Evolutionary conservation across 2,797 vertebrate genomes (phyloP), one percentile per base, ranked within the genome.

Genomic region (Euthynnus affinis): DNA sequence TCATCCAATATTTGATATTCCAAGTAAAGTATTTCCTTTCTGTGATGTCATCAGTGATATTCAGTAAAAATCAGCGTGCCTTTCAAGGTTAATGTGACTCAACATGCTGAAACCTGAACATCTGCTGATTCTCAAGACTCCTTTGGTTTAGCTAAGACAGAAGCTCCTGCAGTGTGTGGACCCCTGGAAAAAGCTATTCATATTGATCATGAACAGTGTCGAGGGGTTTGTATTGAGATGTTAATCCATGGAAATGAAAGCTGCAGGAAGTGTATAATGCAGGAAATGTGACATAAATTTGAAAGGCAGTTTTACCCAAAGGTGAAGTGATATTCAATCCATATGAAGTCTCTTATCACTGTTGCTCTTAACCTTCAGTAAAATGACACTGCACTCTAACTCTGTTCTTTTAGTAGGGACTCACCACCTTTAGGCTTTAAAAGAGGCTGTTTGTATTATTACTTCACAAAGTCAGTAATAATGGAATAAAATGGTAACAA

Each of bases 241-340:
- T 22, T 81, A 83, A 84, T 86, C 37, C 23, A 52, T 74, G 23
- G 48, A 81, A 49, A 82, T 81, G 27, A 60, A 68, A 67, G 25
- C 46, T 62, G 42, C 42, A 63, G 22, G 42, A 63, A 56, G n/a
- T 5, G 13, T 32, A 9, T 53, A 55, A 74, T 52, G 56, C 34
- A 9, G 23, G 13, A 29, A 62, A 12, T 56, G 23, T 23, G 56
- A 53, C 32, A 77, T 22, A 25, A 59, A 72, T 48, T 40, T 44
- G 22, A 52, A 27, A 56, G 10, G 46, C 56, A 37, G 52, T 34
- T 74, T 51, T 10, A 25, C 15, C 34, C 22, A n/a, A 52, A 29
- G 48, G 20, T 3, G 13, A 3, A 57, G 51, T 0, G 5, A 51
- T 57, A 2, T 37, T n/a, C 23, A 61, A 48, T 62, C 22, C 10